Conservation (phyloP, 2,113 vertebrate species). For the Pteronura brasiliensis region DNA sequence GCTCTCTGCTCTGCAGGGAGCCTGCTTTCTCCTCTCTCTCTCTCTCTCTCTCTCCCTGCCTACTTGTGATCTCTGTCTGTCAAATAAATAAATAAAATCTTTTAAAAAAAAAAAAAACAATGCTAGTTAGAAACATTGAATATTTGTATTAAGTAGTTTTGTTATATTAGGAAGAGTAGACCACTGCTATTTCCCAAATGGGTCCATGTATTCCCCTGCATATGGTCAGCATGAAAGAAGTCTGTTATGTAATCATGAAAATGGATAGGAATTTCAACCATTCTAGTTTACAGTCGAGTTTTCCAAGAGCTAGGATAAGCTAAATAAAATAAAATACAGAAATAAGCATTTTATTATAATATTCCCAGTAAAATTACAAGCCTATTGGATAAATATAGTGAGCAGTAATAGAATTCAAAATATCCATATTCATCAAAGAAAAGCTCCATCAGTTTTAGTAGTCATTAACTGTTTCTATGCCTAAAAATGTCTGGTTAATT, state of each 20-base stretch:
- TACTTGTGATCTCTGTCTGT: no score
- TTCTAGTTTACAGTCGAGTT: not conserved
- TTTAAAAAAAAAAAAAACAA: no score
- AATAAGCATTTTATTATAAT: not conserved
- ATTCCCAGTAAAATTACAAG: not conserved
- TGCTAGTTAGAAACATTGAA: constrained; percentile 51
- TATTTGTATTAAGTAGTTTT: not conserved
- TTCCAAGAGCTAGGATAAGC: not conserved
- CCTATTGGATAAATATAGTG: not conserved
- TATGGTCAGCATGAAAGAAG: not conserved
- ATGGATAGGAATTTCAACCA: not conserved
- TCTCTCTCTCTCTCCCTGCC: no score
- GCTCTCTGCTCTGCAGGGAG: no score
- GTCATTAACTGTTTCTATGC: not conserved
- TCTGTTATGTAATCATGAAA: not conserved
- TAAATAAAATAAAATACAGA: not conserved
- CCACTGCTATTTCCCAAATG: not conserved
- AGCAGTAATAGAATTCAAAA: not conserved
- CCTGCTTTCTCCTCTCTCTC: no score
- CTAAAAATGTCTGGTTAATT: not conserved
- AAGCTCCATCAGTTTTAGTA: not conserved
- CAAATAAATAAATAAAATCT: no score
- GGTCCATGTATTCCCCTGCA: not conserved
- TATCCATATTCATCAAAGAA: not conserved
- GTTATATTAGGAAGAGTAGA: not conserved